Conservation (phyloP, 2,113 vertebrate species). For the Rhinolophus sinicus region DNA sequence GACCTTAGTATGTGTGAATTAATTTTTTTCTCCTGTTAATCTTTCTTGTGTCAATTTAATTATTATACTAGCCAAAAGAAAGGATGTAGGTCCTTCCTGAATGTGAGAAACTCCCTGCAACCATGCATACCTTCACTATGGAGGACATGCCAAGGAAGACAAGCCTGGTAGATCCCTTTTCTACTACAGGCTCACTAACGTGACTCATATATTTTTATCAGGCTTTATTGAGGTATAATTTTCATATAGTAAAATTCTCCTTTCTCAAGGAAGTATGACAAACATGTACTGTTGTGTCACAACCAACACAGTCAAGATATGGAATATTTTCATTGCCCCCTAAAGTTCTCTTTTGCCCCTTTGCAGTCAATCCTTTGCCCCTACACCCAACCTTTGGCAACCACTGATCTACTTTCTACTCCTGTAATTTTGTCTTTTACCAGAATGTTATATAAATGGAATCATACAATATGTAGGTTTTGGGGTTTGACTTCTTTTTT, state of each 20-base stretch:
- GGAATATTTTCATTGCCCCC: background rate
- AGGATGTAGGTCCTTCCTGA: background rate
- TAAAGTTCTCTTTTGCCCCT: background rate
- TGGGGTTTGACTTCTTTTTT: background rate
- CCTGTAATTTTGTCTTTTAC: background rate
- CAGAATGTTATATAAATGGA: background rate
- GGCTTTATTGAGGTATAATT: background rate
- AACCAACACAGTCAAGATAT: background rate
- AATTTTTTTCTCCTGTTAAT: background rate
- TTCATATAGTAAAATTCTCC: conserved; percentile 7
- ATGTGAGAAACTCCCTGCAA: background rate
- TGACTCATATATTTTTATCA: background rate
- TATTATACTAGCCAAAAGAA: background rate
- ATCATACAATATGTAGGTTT: background rate
- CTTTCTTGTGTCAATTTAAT: background rate
- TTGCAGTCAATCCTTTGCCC: background rate
- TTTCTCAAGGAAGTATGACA: background rate
- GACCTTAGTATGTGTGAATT: background rate
- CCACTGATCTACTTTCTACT: background rate
- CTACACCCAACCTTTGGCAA: background rate
- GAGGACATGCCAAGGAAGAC: background rate
- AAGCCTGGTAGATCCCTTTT: background rate
- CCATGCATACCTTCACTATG: background rate
- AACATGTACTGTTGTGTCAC: background rate
- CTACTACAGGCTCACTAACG: background rate